phyloP scores from a whole-genome alignment of 2,113 vertebrate species.

The Cyanoliseus patagonus region DNA sequence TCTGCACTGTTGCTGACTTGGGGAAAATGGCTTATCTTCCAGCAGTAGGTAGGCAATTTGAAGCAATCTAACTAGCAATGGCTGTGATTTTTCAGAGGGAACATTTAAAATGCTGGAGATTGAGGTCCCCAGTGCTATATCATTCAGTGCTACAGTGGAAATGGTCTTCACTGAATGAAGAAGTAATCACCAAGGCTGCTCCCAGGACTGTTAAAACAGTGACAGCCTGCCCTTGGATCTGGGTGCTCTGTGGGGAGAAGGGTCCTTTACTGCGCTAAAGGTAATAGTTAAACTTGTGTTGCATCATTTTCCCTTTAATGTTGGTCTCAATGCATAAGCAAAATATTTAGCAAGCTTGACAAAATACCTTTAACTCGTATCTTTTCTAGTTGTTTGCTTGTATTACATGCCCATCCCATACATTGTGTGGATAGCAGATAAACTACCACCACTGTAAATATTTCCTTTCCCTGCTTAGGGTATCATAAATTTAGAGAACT shows the following conservation, averaged over 20 bases:
- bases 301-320: background rate
- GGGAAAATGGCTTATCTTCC: background rate
- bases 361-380: background rate
- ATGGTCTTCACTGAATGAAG: background rate
- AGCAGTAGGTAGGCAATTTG: background rate
- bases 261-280: background rate
- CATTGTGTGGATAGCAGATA: background rate
- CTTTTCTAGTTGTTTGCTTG: background rate
- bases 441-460: background rate
- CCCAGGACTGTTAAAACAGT: background rate
- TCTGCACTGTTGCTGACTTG: background rate
- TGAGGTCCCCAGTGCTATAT: background rate
- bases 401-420: background rate
- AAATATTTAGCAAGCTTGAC: background rate
- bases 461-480: background rate
- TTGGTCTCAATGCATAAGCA: background rate
- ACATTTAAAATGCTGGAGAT: background rate
- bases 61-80: background rate
- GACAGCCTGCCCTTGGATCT: background rate
- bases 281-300: background rate
- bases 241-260: background rate
- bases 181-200: background rate
- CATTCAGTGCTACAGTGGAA: background rate
- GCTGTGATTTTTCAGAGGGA: background rate
- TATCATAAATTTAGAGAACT: background rate